A percentile compares a stretch with the other conserved stretches of the same genome.
phyloP scores from a whole-genome alignment of 2,113 vertebrate genomes.

The Clarias batrachus region DNA sequence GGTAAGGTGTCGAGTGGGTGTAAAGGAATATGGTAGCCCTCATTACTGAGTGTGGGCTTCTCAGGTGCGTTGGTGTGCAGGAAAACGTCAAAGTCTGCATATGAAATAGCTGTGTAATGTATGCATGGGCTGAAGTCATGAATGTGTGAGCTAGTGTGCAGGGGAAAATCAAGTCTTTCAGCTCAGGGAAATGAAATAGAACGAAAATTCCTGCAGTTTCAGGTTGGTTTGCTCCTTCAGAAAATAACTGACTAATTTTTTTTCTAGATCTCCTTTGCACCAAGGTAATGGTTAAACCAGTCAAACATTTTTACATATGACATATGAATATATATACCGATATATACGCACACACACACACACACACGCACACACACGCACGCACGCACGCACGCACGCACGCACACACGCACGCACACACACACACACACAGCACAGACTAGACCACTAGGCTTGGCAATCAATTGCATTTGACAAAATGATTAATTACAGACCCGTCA shows the following conservation, averaged over 20 bases:
- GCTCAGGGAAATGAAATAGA: not conserved
- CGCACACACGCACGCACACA: not conserved
- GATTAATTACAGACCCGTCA: constrained; percentile 51
- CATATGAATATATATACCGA: too few species aligned
- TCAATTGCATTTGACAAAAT: constrained; percentile 48
- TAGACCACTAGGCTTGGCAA: constrained; percentile 13
- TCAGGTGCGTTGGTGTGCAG: constrained; percentile 7
- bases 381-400: too few species aligned
- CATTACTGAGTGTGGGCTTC: constrained; percentile 25
- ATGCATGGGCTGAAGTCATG: constrained; percentile 20
- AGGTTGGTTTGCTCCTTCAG: not conserved
- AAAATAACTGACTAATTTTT: constrained; percentile 30
- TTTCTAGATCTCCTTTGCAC: not conserved
- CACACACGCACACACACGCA: too few species aligned
- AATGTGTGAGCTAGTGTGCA: constrained; percentile 14
- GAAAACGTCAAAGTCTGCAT: constrained; percentile 7
- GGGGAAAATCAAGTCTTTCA: constrained; percentile 10
- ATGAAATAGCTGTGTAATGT: constrained; percentile 24
- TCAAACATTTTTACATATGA: not conserved
- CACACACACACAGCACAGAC: not conserved
- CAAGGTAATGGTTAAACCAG: constrained; percentile 19
- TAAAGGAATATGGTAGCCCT: not conserved
- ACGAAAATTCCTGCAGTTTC: constrained; percentile 18
- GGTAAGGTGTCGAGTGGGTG: not conserved
- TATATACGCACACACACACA: too few species aligned